phyloP scores from a whole-genome alignment of 2,888 invertebrate species.

The Parnassius apollo region DNA sequence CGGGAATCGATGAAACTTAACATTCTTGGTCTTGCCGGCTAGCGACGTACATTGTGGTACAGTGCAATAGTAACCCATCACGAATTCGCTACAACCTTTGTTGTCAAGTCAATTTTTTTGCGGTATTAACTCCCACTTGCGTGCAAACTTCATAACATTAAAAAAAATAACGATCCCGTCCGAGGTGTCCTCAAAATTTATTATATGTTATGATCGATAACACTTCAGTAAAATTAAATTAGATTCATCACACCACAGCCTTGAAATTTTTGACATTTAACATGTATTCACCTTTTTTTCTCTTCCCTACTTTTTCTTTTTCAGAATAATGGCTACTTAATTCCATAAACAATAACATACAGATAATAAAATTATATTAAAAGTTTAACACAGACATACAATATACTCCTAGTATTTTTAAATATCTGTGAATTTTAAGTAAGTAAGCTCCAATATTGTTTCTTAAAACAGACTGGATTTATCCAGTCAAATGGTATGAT shows the following conservation, averaged over 20 bases:
- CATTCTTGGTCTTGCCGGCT: slow-evolving; percentile 79
- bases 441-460: no score
- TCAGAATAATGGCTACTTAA: slow-evolving; percentile 46
- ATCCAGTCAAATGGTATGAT: no score
- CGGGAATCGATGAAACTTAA: slow-evolving; percentile 76
- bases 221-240: slow-evolving; percentile 68
- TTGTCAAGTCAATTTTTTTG: slow-evolving; percentile 35
- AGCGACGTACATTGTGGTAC: slow-evolving; percentile 78
- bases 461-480: no score
- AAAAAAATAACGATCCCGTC: slow-evolving; percentile 34
- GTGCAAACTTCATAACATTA: slow-evolving; percentile 41
- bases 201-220: slow-evolving; percentile 70
- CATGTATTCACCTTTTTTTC: slow-evolving; percentile 74
- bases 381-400: no score
- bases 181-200: slow-evolving; percentile 37
- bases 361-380: slow-evolving; percentile 24
- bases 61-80: slow-evolving; percentile 79
- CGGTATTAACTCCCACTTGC: slow-evolving; percentile 29
- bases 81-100: slow-evolving; percentile 48
- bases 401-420: no score
- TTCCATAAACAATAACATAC: slow-evolving; percentile 32
- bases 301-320: slow-evolving; percentile 62
- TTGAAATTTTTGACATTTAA: slow-evolving; percentile 81
- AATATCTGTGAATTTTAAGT: no score
- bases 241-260: slow-evolving; percentile 76